Evolutionary conservation across 2,797 vertebrate genomes (phyloP), one percentile per base, ranked within the genome.

Genomic region (Melanotaenia trifasciata): DNA sequence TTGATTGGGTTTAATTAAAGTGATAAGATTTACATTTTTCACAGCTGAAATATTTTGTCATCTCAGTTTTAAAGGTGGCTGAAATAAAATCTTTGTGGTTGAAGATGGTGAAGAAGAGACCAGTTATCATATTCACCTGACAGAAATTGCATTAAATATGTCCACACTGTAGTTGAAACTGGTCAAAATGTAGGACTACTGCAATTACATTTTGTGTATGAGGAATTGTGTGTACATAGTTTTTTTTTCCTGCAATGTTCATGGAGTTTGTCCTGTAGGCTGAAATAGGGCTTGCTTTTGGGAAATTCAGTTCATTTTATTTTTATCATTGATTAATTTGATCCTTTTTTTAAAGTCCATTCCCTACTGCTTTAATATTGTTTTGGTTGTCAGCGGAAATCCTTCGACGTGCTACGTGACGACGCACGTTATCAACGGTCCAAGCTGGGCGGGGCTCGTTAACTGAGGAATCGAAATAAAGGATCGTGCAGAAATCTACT

Each of bases 381-480:
- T 58, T 40, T 70, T 30, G 38, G 13, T 36, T 57, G 81, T 79
- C 76, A 24, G 38, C 26, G 80, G 83, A 70, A 79, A 79, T 73
- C 78, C 80, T 71, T 0, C 43, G 70, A 84, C 86, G 78, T 80
- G 16, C 36, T 0, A 5, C 1, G 68, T 83, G 82, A 88, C 90
- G 80, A 24, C 0, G 22, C 35, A 86, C 91, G 90, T 91, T 18
- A 75, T 58, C 60, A 76, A 76, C 85, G 78, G 84, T 78, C 65
- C 50, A 64, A 76, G 59, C 69, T 92, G 92, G 94, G 95, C 94
- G 94, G 93, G 93, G 93, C 93, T 84, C 86, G 84, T 84, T 90
- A 90, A 91, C 90, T 90, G 87, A 90, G 84, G 87, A 92, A 91
- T 91, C 93, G 91, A 93, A 95, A 94, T 94, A 95, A 94, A 95